Evolutionary conservation across 2,888 invertebrate genomes (phyloP).

Genomic region (Monopis laevigella): DNA sequence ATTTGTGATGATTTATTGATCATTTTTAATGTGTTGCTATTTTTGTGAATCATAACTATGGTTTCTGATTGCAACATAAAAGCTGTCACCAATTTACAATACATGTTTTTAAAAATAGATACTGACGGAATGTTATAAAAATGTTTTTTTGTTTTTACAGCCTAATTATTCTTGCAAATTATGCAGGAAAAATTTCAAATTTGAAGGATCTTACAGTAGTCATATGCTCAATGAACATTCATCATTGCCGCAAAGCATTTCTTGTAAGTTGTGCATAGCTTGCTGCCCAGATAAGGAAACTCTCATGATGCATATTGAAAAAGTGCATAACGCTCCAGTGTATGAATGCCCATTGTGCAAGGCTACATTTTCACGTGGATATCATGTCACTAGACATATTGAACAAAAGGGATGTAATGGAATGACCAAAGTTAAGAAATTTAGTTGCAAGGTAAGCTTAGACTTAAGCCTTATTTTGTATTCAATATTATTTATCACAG

Average conservation of each 20-base stretch:
- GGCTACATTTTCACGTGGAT: constrained; percentile 77
- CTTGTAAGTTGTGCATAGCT: constrained; percentile 74
- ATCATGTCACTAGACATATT: constrained; percentile 78
- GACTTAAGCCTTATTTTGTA: no score
- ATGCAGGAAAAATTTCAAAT: constrained; percentile 79
- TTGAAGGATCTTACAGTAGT: constrained; percentile 70
- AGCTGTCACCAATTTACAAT: no score
- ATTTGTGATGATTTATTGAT: no score
- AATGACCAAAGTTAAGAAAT: constrained; percentile 28
- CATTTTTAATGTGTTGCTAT: no score
- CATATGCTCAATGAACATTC: constrained; percentile 78
- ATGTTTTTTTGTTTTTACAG: no score
- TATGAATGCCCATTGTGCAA: constrained; percentile 75
- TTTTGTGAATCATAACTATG: no score
- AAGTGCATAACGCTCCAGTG: constrained; percentile 59
- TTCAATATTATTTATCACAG: no score
- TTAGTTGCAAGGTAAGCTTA: constrained; percentile 35
- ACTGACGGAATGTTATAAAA: no score
- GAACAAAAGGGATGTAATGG: constrained; percentile 76
- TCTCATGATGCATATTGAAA: constrained; percentile 73
- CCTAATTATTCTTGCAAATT: constrained; percentile 44
- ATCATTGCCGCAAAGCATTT: constrained; percentile 61
- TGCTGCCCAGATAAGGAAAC: constrained; percentile 70
- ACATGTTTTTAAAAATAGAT: no score
- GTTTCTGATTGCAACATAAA: no score